Conservation (phyloP, 2,797 vertebrate genomes). For the Poecilia velifera region DNA sequence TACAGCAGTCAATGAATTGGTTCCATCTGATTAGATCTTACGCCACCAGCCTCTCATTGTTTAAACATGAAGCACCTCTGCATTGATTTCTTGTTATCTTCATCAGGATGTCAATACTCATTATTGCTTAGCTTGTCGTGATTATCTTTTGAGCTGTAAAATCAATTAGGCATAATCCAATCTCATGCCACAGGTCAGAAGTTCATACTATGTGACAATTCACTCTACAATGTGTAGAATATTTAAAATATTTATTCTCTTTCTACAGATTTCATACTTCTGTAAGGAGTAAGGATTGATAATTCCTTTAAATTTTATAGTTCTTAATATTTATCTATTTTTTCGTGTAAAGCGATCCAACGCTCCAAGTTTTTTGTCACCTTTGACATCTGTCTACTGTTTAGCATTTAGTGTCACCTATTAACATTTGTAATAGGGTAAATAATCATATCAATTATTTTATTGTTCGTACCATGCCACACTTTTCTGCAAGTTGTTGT, state of each 20-base stretch:
- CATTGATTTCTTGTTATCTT: conserved; percentile 67
- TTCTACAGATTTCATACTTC: conserved; percentile 13
- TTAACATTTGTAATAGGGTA: neutral
- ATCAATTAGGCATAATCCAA: conserved; percentile 75
- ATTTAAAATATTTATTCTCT: conserved; percentile 9
- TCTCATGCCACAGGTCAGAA: conserved; percentile 60
- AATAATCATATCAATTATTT: neutral
- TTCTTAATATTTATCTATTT: neutral
- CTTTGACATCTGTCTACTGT: neutral
- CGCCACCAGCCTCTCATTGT: conserved; percentile 41
- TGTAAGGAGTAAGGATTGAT: neutral
- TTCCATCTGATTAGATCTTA: conserved; percentile 31
- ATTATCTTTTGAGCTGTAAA: conserved; percentile 75
- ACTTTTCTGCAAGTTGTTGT: neutral
- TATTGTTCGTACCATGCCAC: neutral
- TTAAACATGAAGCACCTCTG: conserved; percentile 59
- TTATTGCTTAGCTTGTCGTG: conserved; percentile 78
- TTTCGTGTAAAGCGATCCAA: neutral
- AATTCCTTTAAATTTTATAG: neutral
- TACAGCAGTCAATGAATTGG: conserved; percentile 6
- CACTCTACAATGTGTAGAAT: conserved; percentile 23
- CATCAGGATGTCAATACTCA: conserved; percentile 77
- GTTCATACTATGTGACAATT: conserved; percentile 49
- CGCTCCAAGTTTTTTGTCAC: neutral
- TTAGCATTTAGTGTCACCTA: neutral